A percentile compares a stretch with the other conserved stretches of the same genome.
Evolutionary conservation across 2,797 vertebrate genomes (phyloP).

Genomic region (Danio jaintianensis): DNA sequence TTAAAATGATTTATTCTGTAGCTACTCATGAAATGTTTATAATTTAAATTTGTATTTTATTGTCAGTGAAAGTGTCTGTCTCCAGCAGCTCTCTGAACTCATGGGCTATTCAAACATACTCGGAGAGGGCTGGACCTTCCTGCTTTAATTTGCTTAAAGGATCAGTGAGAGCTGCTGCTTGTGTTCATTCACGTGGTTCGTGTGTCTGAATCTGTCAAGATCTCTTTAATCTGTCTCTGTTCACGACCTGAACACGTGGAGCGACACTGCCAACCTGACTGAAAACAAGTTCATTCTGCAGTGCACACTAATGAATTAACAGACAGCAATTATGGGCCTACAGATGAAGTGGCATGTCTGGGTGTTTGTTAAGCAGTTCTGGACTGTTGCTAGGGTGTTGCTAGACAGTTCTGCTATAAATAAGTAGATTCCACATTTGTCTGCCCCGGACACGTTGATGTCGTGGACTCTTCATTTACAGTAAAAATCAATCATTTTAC

Average conservation of each 20-base stretch:
- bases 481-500: too few relatives aligned
- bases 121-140: neutral
- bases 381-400: neutral
- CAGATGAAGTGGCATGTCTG: neutral
- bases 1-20: neutral
- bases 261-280: neutral
- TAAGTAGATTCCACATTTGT: too few relatives aligned
- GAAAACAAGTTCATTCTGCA: constrained; percentile 21
- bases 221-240: constrained; percentile 12
- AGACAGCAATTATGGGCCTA: neutral
- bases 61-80: too few relatives aligned
- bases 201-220: constrained; percentile 11
- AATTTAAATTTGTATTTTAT: neutral
- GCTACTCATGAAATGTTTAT: neutral
- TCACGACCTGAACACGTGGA: constrained; percentile 21
- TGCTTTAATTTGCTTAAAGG: constrained; percentile 61
- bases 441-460: too few relatives aligned
- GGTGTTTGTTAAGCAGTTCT: too few relatives aligned
- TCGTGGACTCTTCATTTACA: too few relatives aligned
- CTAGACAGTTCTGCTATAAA: neutral
- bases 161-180: constrained; percentile 49
- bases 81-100: neutral
- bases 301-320: neutral
- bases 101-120: neutral
- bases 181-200: constrained; percentile 47